Evolutionary conservation across 2,797 vertebrate genomes (phyloP), one percentile per base, ranked within the genome.

Genomic region (Chromobotia macracanthus): DNA sequence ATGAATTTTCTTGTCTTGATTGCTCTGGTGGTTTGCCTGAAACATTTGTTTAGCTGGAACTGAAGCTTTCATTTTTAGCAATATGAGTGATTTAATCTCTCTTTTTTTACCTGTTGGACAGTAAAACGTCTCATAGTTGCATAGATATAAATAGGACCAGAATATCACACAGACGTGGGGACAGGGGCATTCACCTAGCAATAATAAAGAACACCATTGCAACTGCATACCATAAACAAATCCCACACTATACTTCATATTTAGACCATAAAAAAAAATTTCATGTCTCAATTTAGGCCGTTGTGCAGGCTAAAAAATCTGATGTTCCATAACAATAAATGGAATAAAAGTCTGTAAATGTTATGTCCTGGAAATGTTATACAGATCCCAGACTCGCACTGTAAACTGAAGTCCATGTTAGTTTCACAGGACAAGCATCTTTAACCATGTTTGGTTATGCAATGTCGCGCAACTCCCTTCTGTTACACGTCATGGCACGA

Each of bases 401-500:
- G 50, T 66, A 55, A 61, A 80, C 53, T 63, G 6, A 55, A 44
- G 31, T 16, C 18, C 12, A 38, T 66, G 55, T 46, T 87, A 87
- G 85, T 70, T 86, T 86, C 80, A 80, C 75, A 83, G 25, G 86
- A 78, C 68, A 82, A 80, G 85, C 84, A 74, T 87, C 89, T 88
- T 85, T 88, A 88, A 89, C 94, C 92, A 92, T 94, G 87, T 94
- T 93, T 93, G 93, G 94, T 92, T 90, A 92, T 86, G 81, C 84
- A 75, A 87, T 89, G 81, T 79, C 55, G 69, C n/a, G 58, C 82
- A 71, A 63, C 19, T 67, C 25, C 41, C 12, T 51, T 21, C 68
- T 80, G 41, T 64, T 68, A 60, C 58, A 55, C 66, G 67, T 76
- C 67, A 69, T 74, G 51, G 53, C 64, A 50, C 44, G 19, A 25